Evolutionary conservation across 2,888 invertebrate species (phyloP).

Genomic region (Lasioglossum calceatum): DNA sequence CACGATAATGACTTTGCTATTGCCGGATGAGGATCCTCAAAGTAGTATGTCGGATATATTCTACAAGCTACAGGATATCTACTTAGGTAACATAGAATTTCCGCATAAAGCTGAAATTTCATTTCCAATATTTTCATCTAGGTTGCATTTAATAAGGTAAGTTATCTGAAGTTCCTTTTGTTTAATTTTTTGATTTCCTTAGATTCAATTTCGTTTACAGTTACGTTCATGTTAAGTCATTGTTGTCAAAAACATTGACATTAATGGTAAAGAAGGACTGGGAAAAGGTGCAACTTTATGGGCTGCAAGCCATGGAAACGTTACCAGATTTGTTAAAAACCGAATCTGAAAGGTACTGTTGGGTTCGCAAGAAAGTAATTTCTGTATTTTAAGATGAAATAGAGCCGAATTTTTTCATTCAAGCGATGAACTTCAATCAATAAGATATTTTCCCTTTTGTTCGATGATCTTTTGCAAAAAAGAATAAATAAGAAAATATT

Average conservation of each 20-base stretch:
- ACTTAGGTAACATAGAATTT: conserved; percentile 69
- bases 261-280: conserved; percentile 75
- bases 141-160: conserved; percentile 74
- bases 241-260: conserved; percentile 52
- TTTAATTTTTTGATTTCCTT: background rate
- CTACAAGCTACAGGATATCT: conserved; percentile 69
- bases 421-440: too few relatives aligned
- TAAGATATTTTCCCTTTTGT: too few relatives aligned
- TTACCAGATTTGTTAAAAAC: conserved; percentile 51
- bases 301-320: conserved; percentile 70
- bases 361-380: too few relatives aligned
- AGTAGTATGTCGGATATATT: conserved; percentile 73
- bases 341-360: conserved; percentile 50
- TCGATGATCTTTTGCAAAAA: too few relatives aligned
- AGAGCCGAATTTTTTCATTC: too few relatives aligned
- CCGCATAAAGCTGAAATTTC: conserved; percentile 67
- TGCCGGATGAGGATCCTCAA: conserved; percentile 76
- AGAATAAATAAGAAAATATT: too few relatives aligned
- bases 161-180: conserved; percentile 17
- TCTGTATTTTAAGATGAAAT: too few relatives aligned
- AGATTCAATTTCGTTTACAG: conserved; percentile 58
- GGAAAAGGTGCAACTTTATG: conserved; percentile 68
- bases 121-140: conserved; percentile 78
- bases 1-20: conserved; percentile 75
- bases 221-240: conserved; percentile 71